These are phyloP conservation scores for Echinometra lucunter DNA, from an alignment of 53 echinoderm and acorn worm genomes.

Conservation along the genomic window DNA sequence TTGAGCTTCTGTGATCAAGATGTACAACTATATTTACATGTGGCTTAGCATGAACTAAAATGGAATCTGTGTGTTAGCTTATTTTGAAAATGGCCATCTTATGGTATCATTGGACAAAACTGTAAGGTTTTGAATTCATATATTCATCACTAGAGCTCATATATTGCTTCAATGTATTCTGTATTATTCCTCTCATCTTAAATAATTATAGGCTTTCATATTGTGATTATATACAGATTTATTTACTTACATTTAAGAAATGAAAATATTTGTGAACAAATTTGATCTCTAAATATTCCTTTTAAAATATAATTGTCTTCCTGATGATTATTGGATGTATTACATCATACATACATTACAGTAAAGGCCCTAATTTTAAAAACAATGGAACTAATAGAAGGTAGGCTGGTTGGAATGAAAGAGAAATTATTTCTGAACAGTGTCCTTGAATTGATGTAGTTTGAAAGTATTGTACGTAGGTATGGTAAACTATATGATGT, in stretches of 20 bases:
- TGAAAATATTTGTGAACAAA: neutral
- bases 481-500: neutral
- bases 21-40: neutral
- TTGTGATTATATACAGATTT: neutral
- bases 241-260: neutral
- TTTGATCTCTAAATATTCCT: neutral
- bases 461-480: neutral
- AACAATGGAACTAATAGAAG: neutral
- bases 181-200: neutral
- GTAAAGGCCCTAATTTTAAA: neutral
- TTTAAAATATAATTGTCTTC: neutral
- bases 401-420: neutral
- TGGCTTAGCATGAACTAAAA: neutral
- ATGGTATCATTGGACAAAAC: neutral
- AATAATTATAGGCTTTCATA: neutral
- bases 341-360: neutral
- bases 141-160: neutral
- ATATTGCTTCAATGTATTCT: neutral
- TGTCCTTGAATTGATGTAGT: conserved; percentile 8
- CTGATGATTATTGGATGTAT: neutral
- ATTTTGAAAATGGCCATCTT: neutral
- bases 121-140: neutral
- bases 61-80: neutral
- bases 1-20: neutral
- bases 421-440: neutral